These are phyloP conservation scores for Eretmocerus hayati DNA, from an alignment of 2,888 invertebrate genomes.

Conservation along the genomic window DNA sequence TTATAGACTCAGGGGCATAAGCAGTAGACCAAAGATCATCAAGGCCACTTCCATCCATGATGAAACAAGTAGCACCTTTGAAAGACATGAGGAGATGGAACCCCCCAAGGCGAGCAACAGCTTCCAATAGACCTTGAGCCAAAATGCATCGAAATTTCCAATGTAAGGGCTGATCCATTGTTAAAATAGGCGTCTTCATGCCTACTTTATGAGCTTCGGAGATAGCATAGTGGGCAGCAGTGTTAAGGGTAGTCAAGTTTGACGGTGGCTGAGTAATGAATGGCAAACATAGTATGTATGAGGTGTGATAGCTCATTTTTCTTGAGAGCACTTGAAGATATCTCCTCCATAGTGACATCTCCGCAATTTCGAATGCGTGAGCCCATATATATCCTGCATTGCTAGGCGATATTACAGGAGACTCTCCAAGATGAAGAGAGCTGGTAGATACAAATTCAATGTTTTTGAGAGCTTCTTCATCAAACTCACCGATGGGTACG, in stretches of 20 bases:
- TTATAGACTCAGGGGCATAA: no score
- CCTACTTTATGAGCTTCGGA: conserved; percentile 8
- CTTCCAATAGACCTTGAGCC: no score
- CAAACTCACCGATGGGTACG: background rate
- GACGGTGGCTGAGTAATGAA: background rate
- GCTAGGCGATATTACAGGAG: background rate
- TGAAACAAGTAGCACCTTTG: no score
- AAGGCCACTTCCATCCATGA: background rate
- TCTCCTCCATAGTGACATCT: background rate
- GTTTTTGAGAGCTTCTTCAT: background rate
- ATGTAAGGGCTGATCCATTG: conserved; percentile 26
- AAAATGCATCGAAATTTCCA: conserved; percentile 26
- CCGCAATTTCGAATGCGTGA: background rate
- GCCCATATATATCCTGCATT: background rate
- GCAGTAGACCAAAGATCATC: background rate
- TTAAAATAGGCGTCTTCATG: conserved; percentile 24
- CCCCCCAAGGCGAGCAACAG: no score
- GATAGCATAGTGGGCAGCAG: conserved; percentile 1
- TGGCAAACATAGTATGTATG: background rate
- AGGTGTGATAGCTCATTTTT: background rate
- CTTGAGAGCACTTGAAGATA: background rate
- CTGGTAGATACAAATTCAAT: background rate
- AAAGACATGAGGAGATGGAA: background rate
- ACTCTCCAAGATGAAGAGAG: background rate
- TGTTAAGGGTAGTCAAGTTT: background rate